phyloP scores from a whole-genome alignment of 2,113 vertebrate species.

The Leucosticte australis region DNA sequence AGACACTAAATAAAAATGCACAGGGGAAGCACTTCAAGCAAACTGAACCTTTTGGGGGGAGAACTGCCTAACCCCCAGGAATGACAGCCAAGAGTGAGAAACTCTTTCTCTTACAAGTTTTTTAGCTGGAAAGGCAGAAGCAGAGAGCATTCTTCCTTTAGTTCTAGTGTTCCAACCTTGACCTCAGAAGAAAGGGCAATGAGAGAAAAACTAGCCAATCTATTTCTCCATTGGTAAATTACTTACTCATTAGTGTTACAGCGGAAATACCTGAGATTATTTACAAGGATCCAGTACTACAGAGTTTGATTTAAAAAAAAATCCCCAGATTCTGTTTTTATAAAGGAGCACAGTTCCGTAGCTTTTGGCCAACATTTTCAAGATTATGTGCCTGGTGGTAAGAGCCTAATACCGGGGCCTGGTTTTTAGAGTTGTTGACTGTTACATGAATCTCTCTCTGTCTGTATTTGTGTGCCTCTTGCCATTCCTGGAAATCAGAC shows the following conservation, averaged over 20 bases:
- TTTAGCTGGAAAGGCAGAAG: background rate
- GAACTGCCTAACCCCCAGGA: background rate
- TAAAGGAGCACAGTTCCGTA: background rate
- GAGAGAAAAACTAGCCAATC: background rate
- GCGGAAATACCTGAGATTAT: background rate
- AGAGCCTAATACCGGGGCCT: background rate
- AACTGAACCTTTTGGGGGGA: background rate
- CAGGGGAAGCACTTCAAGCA: background rate
- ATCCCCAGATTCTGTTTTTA: background rate
- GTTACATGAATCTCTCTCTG: background rate
- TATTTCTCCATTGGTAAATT: background rate
- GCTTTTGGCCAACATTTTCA: background rate
- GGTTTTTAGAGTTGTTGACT: background rate
- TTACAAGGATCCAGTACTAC: background rate
- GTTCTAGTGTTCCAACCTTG: background rate
- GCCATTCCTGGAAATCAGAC: background rate
- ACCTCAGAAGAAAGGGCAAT: background rate
- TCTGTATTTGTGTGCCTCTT: background rate
- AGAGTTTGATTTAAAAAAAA: background rate
- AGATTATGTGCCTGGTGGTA: background rate
- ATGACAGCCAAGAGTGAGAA: background rate
- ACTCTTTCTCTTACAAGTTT: background rate
- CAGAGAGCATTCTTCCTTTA: background rate
- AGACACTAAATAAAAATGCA: background rate
- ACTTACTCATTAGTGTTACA: background rate